Base-by-base conservation (phyloP, 2,113 vertebrate species). In the Atlantisia rogersi region DNA sequence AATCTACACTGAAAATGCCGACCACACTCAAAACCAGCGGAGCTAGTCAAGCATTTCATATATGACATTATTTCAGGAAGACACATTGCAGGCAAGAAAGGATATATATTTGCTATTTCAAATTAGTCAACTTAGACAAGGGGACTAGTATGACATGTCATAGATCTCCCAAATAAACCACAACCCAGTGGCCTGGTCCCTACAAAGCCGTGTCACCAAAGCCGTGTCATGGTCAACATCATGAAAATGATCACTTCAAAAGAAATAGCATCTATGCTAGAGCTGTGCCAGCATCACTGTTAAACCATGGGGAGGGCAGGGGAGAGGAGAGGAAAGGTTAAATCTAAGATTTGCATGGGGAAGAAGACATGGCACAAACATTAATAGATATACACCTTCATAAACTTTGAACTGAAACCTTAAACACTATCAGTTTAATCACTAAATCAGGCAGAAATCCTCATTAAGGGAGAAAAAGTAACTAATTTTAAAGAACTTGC, bases 391-490 rank as follows among this genome's bases (percentile, higher is more conserved):
- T 46, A 91, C 22, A 28, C 74, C 52, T 67, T 89, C 55, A 53
- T 25, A 71, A 85, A 63, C 32, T 92, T 75, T 68, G 65, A 88
- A 91, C 60, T 40, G 56, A 88, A 94, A 71, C 16, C 28, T 82
- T 84, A 85, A 92, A 65, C 19, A 11, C 63, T 84, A 77, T 82
- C 74, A 89, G 78, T 89, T 96, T 79, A 86, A 90, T 88, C 68
- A 91, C 37, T 91, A 62, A 86, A 91, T 89, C 42, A 53, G n/a
- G 75, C 77, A 94, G 62, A 92, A 94, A 71, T 79, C 48, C 74
- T 91, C 74, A 69, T 79, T 94, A 89, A 44, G 39, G 24, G 24
- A 90, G 63, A 76, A 89, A 89, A 93, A 44, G n/a, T 59, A 86
- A 73, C 60, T 83, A 0, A 3, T 86, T 84, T 70, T 70, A 42